Conservation (phyloP, 2,888 invertebrate species). For the Mesorhabditis spiculigera region DNA sequence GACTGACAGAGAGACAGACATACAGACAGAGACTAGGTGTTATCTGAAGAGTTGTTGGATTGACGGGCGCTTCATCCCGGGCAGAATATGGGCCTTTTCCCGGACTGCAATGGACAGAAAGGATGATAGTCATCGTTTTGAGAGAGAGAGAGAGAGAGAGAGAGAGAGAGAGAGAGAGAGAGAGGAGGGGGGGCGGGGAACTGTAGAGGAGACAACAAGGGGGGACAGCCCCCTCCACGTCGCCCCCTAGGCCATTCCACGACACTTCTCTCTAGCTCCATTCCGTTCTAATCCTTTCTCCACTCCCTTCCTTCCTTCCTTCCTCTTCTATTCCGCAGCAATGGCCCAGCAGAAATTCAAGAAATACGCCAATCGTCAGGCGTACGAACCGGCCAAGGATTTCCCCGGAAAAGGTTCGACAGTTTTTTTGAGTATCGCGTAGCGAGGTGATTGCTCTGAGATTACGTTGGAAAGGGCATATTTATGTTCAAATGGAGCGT, state of each 20-base stretch:
- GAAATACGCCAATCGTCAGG: constrained; percentile 22
- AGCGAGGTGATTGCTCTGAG: too few relatives aligned
- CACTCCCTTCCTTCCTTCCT: constrained; percentile 7
- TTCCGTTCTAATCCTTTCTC: background rate
- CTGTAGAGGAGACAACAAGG: constrained; percentile 15
- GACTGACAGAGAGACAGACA: too few relatives aligned
- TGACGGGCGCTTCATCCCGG: too few relatives aligned
- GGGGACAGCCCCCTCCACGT: constrained; percentile 9
- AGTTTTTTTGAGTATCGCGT: background rate
- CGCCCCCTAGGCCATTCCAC: constrained; percentile 14
- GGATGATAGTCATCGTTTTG: background rate
- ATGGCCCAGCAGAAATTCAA: constrained; percentile 43
- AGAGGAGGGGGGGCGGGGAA: constrained; percentile 22
- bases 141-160: constrained; percentile 17
- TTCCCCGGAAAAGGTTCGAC: constrained; percentile 48
- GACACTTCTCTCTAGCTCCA: too few relatives aligned
- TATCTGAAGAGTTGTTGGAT: too few relatives aligned
- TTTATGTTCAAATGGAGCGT: too few relatives aligned
- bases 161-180: constrained; percentile 21
- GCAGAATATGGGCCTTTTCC: too few relatives aligned
- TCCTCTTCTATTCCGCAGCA: constrained; percentile 16
- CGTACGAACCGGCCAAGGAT: constrained; percentile 50
- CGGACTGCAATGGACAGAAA: background rate
- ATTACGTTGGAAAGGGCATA: too few relatives aligned
- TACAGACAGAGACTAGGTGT: too few relatives aligned